These are phyloP conservation scores for Nematopogon swammerdamellus DNA, from an alignment of 2,888 invertebrate species.

Conservation along the genomic window DNA sequence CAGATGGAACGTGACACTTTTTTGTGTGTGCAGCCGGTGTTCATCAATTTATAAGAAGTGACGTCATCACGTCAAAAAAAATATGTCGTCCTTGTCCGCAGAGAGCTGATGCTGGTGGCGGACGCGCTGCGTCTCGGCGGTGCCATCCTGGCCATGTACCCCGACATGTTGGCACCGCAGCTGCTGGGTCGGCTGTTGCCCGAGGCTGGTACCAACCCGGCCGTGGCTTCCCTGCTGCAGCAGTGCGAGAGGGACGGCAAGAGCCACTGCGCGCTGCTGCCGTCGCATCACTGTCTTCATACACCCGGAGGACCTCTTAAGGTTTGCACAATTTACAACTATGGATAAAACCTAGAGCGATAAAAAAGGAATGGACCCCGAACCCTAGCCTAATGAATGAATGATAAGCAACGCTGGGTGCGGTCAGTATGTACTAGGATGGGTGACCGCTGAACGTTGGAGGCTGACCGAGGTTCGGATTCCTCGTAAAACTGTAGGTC, in stretches of 20 bases:
- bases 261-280: conserved; percentile 84
- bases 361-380: too few species aligned
- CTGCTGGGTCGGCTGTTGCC: conserved; percentile 89
- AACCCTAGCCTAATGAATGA: too few species aligned
- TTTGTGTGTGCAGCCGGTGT: too few species aligned
- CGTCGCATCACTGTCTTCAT: conserved; percentile 93
- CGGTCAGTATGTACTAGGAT: too few species aligned
- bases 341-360: too few species aligned
- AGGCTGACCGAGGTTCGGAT: too few species aligned
- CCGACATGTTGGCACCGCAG: conserved; percentile 95
- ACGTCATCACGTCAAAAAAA: too few species aligned
- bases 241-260: conserved; percentile 92
- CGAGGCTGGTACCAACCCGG: conserved; percentile 64
- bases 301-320: conserved; percentile 99
- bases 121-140: conserved; percentile 93
- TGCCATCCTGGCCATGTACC: conserved; percentile 86
- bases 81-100: conserved; percentile 26
- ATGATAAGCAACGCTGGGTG: too few species aligned
- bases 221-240: conserved; percentile 80
- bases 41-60: too few species aligned
- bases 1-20: too few species aligned
- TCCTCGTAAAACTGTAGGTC: too few species aligned
- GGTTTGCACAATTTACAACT: conserved; percentile 49
- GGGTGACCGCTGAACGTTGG: too few species aligned
- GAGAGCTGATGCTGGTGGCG: conserved; percentile 88